Evolutionary conservation across 1,140 invertebrate species (phyloP), one percentile per base, ranked within the genome.

Genomic region (Andricus grossulariae): DNA sequence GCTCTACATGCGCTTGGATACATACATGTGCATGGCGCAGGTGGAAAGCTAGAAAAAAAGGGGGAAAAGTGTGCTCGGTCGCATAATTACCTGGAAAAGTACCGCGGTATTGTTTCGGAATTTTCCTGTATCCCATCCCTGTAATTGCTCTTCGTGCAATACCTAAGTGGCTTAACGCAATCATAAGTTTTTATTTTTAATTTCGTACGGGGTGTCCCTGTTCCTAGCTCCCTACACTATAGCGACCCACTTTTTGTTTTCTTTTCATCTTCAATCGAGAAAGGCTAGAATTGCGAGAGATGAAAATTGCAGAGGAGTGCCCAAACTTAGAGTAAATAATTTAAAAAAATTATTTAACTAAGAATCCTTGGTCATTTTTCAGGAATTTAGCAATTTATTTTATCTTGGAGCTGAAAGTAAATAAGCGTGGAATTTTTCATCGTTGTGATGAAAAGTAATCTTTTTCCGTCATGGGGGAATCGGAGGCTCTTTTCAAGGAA

Each of bases 111-210:
- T 82, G 77, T 85, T 78, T 78, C 18, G 25, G 49, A 82, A 85
- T 55, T 85, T 83, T 50, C 15, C 21, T 19, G 18, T 66, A 52
- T 71, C 19, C 12, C 12, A 39, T n/a, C 18, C 15, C 16, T 19
- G 39, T 55, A 72, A 57, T 32, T 55, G 13, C 49, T 71, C 72
- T 54, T 75, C 49, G 55, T 19, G 16, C 57, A 32, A 50, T 72
- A 11, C 50, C 52, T 78, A 77, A 79, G 49, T 51, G 12, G 66
- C 76, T 80, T 84, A 85, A 80, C 66, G 55, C 72, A 75, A 80
- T 82, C 80, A 76, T 85, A 80, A 82, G 84, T 86, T 83, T 84
- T 83, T 82, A 86, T 83, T 84, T 84, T 82, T 75, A 84, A 86
- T 85, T 84, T 81, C 12, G 19, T 19, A 60, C 57, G 57, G 21